Percentiles rank a stretch among this genome's conserved stretches.
Conservation (phyloP, 2,888 invertebrate species). For the Limulus polyphemus region DNA sequence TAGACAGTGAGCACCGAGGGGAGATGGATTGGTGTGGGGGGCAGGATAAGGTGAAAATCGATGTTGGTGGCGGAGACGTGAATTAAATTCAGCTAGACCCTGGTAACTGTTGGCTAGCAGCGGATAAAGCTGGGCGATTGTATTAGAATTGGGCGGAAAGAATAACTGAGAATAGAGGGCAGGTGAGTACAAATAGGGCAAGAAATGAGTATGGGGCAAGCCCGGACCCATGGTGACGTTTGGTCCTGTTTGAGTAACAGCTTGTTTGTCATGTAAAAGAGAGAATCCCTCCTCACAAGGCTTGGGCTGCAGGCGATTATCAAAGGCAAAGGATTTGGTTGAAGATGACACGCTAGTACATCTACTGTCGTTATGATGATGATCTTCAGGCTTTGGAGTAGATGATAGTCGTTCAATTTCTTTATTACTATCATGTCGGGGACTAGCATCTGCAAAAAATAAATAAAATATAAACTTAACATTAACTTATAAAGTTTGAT, state of each 20-base stretch:
- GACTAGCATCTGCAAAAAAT: too few species aligned
- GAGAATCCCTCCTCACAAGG: too few species aligned
- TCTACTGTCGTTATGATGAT: too few species aligned
- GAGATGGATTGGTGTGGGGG: conserved; percentile 25
- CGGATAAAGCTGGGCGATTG: neutral
- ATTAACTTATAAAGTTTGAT: too few species aligned
- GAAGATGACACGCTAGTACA: too few species aligned
- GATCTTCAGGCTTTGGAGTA: too few species aligned
- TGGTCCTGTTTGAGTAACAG: conserved; percentile 39
- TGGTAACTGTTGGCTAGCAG: conserved; percentile 16
- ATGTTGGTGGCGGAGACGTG: conserved; percentile 29
- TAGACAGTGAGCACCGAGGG: conserved; percentile 8
- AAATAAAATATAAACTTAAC: too few species aligned
- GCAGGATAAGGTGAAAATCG: conserved; percentile 81
- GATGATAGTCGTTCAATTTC: too few species aligned
- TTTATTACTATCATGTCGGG: too few species aligned
- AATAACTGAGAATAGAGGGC: conserved; percentile 51
- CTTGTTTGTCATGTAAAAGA: too few species aligned
- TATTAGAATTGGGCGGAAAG: conserved; percentile 9
- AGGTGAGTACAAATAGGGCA: conserved; percentile 85
- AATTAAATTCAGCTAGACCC: conserved; percentile 23
- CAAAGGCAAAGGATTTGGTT: too few species aligned
- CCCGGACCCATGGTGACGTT: conserved; percentile 90
- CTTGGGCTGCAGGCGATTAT: too few species aligned
- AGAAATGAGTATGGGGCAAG: conserved; percentile 55